Evolutionary conservation across 1,140 invertebrate species (phyloP), one percentile per base, ranked within the genome.

Genomic region (Drosophila tristis): DNA sequence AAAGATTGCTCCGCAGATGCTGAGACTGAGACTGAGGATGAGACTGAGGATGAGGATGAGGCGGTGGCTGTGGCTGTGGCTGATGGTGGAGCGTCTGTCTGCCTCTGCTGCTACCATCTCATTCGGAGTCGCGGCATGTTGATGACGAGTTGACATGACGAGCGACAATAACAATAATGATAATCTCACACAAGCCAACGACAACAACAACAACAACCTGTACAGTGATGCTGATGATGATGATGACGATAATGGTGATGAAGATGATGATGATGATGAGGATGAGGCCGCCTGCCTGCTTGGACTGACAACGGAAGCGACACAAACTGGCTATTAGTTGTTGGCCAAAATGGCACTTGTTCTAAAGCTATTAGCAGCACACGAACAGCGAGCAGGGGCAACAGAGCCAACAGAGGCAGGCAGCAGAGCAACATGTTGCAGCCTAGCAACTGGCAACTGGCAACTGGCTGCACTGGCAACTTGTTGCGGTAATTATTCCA

Each of bases 131-230:
- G 78, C 67, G 74, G 77, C 81, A 78, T 82, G 86, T 89, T 89
- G 84, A 89, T 89, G 85, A 77, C 84, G 85, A 89, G 84, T 89
- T 89, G 84, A 89, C 84, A 89, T 89, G 84, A 89, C 84, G 84
- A 89, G 84, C 84, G 84, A 89, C 84, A 89, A 89, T 89, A 89
- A 89, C 84, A 89, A 89, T 89, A 90, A 89, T 89, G 79, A 89
- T 90, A 89, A 87, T 89, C 82, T 89, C 74, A 75, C 84, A 75
- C 81, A 43, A 43, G 49, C 42, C 7, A 48, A 5, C 9, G 11
- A 39, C 35, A 35, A 13, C 35, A 31, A 8, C 35, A 13, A 13
- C 35, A 39, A 13, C 35, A 39, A 39, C 11, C 11, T 39, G 11
- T 11, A 39, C 35, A 11, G 5, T 39, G 35, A 39, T 13, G 11